These are phyloP conservation scores for Thripadectes ignobilis DNA, from an alignment of 2,797 vertebrate species.

Conservation along the genomic window DNA sequence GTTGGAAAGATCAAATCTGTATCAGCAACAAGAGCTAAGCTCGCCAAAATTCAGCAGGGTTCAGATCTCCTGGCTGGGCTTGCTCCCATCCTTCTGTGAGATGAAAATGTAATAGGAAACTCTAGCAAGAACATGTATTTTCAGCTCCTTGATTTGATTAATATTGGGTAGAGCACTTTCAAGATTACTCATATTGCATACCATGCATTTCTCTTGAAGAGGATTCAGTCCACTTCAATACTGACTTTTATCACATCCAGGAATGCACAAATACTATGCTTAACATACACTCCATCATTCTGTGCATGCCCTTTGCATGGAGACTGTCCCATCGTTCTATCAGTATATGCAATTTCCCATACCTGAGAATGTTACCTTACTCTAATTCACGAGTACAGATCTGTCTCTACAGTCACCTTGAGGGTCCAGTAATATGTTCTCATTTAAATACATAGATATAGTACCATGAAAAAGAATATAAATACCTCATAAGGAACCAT, in stretches of 20 bases:
- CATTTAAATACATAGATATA: background rate
- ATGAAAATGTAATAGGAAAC: background rate
- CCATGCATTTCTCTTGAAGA: background rate
- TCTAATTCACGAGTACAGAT: background rate
- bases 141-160: slow-evolving; percentile 14
- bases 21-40: background rate
- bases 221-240: background rate
- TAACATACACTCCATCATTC: background rate
- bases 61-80: background rate
- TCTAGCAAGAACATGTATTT: slow-evolving; percentile 6
- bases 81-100: background rate
- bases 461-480: background rate
- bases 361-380: background rate
- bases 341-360: background rate
- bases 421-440: background rate
- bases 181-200: background rate
- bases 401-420: background rate
- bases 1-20: background rate
- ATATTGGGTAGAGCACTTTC: background rate
- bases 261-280: background rate
- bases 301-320: background rate
- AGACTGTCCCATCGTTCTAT: background rate
- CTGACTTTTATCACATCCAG: background rate
- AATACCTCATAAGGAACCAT: background rate
- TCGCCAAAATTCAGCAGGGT: background rate